Evolutionary conservation across 2,113 vertebrate genomes (phyloP).

Genomic region (Gopherus flavomarginatus): DNA sequence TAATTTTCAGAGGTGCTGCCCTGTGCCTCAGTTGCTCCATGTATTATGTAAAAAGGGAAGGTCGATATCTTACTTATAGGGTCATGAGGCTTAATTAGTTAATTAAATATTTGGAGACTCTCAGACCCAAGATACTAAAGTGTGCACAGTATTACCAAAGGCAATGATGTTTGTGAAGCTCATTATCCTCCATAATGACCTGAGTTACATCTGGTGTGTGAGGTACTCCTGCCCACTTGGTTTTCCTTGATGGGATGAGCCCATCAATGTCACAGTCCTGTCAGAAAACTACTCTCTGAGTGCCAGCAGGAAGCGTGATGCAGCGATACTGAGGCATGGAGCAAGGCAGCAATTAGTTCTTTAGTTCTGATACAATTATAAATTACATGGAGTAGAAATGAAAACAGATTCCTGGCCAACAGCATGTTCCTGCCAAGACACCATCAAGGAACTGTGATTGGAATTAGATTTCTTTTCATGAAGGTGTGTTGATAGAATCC

Average conservation of each 20-base stretch:
- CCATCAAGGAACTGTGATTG: not conserved
- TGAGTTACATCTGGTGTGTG: not conserved
- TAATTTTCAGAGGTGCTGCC: not conserved
- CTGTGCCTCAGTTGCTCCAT: not conserved
- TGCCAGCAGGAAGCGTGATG: not conserved
- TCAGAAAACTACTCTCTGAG: not conserved
- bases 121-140: accelerated
- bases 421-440: not conserved
- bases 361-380: not conserved
- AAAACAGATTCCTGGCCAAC: constrained; percentile 36
- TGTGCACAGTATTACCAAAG: accelerated
- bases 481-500: constrained; percentile 31
- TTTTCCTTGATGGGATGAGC: accelerated
- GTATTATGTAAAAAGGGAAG: not conserved
- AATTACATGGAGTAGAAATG: constrained; percentile 12
- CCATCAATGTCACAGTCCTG: accelerated
- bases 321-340: accelerated
- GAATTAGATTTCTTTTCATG: not conserved
- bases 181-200: accelerated
- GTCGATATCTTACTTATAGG: not conserved
- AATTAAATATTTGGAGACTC: not conserved
- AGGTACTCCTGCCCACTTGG: not conserved
- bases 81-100: not conserved
- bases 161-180: accelerated
- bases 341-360: not conserved